Percentiles rank a stretch among this genome's conserved stretches.
Conservation (phyloP, 2,888 invertebrate species). For the Synanthedon vespiformis region DNA sequence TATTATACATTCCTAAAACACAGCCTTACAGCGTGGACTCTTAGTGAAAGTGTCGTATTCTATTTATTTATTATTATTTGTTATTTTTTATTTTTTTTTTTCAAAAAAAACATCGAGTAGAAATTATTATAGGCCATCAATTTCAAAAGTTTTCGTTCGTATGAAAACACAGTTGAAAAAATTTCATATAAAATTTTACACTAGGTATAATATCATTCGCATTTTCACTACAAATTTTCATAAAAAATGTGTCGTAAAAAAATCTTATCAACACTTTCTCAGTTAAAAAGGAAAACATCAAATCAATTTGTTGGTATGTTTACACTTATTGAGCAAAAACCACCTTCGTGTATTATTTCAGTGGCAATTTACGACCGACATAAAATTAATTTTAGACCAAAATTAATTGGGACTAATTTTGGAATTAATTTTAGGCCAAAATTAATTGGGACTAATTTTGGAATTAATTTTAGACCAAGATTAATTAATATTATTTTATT, state of each 20-base stretch:
- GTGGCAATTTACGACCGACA: no score
- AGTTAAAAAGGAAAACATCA: no score
- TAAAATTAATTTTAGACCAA: no score
- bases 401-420: no score
- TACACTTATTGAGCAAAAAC: no score
- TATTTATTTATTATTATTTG: neutral
- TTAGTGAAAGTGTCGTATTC: neutral
- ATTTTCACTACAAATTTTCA: slow-evolving; percentile 7
- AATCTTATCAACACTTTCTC: neutral
- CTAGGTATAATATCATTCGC: slow-evolving; percentile 10
- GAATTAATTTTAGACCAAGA: no score
- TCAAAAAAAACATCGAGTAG: slow-evolving; percentile 4
- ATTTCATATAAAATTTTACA: slow-evolving; percentile 19
- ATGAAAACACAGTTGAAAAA: slow-evolving; percentile 6
- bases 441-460: no score
- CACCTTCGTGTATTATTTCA: no score
- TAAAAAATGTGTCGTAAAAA: neutral
- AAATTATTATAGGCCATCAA: slow-evolving; percentile 14
- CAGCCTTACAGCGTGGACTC: slow-evolving; percentile 3
- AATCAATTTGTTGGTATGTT: no score
- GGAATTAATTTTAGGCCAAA: no score
- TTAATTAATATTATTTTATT: no score
- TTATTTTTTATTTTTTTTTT: no score
- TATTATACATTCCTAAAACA: slow-evolving; percentile 2
- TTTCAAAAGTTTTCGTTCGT: slow-evolving; percentile 3